Percentiles rank a stretch among this genome's conserved stretches.
Conservation (phyloP, 2,113 vertebrate species). For the Nanorana parkeri region DNA sequence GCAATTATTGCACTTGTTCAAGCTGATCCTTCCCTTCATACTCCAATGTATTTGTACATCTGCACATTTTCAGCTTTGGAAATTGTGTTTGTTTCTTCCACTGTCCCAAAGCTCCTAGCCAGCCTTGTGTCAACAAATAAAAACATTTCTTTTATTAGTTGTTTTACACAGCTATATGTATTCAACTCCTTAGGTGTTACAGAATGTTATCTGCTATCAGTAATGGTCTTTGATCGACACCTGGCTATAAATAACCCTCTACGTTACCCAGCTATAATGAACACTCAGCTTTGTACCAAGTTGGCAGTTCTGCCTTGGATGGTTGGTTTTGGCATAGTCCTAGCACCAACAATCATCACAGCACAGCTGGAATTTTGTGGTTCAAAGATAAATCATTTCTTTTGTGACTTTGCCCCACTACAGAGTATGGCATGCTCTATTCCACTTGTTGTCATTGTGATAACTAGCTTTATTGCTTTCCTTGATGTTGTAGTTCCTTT, state of each 20-base stretch:
- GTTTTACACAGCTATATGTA: constrained; percentile 33
- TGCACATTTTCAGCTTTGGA: constrained; percentile 9
- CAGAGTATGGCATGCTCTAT: constrained; percentile 19
- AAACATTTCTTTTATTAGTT: constrained; percentile 25
- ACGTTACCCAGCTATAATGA: constrained; percentile 27
- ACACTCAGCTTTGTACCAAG: neutral
- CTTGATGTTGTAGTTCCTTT: constrained; percentile 9
- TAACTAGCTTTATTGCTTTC: neutral
- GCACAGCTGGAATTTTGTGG: constrained; percentile 16
- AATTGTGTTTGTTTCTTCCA: constrained; percentile 7
- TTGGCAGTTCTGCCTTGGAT: neutral
- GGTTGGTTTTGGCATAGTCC: neutral
- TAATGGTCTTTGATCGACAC: constrained; percentile 41
- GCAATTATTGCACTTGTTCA: constrained; percentile 3
- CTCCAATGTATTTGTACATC: constrained; percentile 42
- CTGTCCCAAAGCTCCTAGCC: constrained; percentile 14
- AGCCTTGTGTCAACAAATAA: neutral
- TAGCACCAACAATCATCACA: constrained; percentile 1
- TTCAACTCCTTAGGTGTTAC: constrained; percentile 9
- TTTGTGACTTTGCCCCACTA: constrained; percentile 30
- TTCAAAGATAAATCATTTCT: constrained; percentile 22
- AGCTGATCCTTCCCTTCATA: neutral
- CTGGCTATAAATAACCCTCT: constrained; percentile 43
- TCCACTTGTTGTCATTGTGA: neutral
- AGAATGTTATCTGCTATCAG: constrained; percentile 24